Evolutionary conservation across 2,888 invertebrate genomes (phyloP).

Genomic region (Cephus pulcher): DNA sequence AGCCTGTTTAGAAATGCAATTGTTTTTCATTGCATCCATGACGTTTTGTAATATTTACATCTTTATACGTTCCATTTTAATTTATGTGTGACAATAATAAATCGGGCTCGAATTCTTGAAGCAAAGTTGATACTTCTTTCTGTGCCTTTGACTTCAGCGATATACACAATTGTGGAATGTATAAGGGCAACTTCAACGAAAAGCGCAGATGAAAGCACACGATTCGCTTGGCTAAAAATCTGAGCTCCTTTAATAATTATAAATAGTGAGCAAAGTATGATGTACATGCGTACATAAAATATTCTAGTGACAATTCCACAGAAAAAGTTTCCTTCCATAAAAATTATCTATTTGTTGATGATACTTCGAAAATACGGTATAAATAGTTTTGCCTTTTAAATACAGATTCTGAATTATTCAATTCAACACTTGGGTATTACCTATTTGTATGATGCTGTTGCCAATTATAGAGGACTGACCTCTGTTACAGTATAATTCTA

Average conservation of each 20-base stretch:
- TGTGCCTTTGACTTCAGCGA: not conserved
- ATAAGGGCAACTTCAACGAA: not conserved
- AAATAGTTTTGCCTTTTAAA: not conserved
- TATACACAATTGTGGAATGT: not conserved
- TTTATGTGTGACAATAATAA: slow-evolving; percentile 2
- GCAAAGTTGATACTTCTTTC: not conserved
- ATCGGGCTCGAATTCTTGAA: not conserved
- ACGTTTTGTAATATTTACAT: slow-evolving; percentile 13
- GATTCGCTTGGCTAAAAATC: not conserved
- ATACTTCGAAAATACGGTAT: too few relatives aligned
- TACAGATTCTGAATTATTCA: not conserved
- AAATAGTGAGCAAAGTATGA: slow-evolving; percentile 34
- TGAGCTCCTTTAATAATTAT: slow-evolving; percentile 16
- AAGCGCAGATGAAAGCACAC: not conserved
- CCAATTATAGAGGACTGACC: not conserved
- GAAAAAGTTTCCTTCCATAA: not conserved
- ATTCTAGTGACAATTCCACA: not conserved
- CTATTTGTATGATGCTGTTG: not conserved
- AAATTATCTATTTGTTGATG: not conserved
- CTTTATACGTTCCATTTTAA: slow-evolving; percentile 8
- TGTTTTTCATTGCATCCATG: not conserved
- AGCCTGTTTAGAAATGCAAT: not conserved
- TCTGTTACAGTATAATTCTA: not conserved
- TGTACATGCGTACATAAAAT: slow-evolving; percentile 14
- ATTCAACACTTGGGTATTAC: not conserved